Evolutionary conservation across 2,797 vertebrate genomes (phyloP).

Genomic region (Galagoides demidoff): DNA sequence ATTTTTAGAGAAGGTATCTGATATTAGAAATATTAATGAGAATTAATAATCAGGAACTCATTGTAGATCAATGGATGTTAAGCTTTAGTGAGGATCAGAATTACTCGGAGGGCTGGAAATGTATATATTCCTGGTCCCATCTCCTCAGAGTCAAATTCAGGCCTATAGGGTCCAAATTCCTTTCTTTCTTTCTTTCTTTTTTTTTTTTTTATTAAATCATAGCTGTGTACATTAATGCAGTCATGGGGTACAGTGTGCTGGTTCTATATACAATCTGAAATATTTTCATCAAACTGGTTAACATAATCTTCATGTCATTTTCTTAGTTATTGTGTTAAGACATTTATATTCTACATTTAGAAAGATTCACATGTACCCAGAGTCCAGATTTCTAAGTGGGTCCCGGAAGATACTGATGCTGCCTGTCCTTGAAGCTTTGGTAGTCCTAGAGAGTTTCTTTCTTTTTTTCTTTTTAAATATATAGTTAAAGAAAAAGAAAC

Average conservation of each 20-base stretch:
- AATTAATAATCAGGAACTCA: not conserved
- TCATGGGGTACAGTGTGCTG: no score
- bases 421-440: not conserved
- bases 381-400: not conserved
- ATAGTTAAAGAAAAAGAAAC: slow-evolving; percentile 19
- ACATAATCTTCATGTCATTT: no score
- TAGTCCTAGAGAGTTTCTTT: not conserved
- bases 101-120: not conserved
- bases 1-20: not conserved
- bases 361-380: not conserved
- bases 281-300: no score
- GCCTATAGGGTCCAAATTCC: not conserved
- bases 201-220: no score
- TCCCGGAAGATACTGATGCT: not conserved
- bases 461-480: not conserved
- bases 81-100: not conserved
- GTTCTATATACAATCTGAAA: no score
- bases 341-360: no score
- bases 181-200: not conserved
- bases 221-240: no score
- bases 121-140: not conserved
- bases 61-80: not conserved
- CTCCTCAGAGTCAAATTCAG: not conserved
- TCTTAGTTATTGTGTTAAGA: no score
- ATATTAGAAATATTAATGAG: not conserved